Base-by-base conservation (phyloP, 2,113 vertebrate species). In the Notothenia coriiceps region DNA sequence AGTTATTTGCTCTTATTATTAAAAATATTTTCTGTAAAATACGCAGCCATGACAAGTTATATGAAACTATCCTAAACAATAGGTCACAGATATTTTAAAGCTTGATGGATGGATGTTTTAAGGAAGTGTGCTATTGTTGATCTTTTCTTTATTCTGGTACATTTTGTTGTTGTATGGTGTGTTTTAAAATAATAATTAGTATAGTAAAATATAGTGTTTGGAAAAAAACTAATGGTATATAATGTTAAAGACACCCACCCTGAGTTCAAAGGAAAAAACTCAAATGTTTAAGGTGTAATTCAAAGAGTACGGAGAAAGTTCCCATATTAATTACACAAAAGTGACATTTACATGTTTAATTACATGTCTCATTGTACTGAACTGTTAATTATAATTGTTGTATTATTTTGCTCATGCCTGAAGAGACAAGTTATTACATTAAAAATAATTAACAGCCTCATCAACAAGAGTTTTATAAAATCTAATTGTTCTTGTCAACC, bases 321-420 rank as follows among this genome's bases (percentile, higher is more conserved):
- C 4, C 14, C 18, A 11, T 14, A 64, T 67, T 44, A 35, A 50
- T 47, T 40, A n/a, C 44, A 73, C 35, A 22, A 6, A 49, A 25
- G 59, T 20, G 35, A 77, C 44, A 46, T 46, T 11, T 20, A 44
- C 29, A 44, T 33, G 7, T 62, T 62, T 75, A 62, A 86, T 79
- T 67, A 75, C 59, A 79, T 29, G 9, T 18, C 61, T 67, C 20
- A 25, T 51, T 47, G 61, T 33, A 18, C 13, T 75, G 2, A 68
- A 18, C 4, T 22, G 29, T 70, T 60, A 47, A 69, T 64, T 2
- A 64, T 56, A 0, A 10, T 63, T 43, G 22, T 43, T 43, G 5
- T 1, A 17, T 44, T 60, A 8, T 71, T 67, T 46, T 65, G 33
- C 47, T 73, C 43, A 54, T 40, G 61, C 50, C 75, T 51, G 43